Conservation (phyloP, 2,797 vertebrate genomes). For the Karalla daura region DNA sequence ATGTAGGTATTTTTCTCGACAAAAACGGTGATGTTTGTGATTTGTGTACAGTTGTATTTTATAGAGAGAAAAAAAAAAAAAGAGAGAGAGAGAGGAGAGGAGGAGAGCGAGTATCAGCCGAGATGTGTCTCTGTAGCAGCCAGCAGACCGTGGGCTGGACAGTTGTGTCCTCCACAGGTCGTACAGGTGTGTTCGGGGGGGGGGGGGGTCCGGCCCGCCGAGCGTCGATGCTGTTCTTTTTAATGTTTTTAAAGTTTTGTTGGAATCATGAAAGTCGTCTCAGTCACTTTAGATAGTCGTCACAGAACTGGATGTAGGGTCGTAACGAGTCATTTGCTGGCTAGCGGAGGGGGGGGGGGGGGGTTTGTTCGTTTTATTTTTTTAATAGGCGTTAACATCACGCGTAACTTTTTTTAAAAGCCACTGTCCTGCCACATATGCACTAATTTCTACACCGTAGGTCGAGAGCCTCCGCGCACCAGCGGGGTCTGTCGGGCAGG, state of each 20-base stretch:
- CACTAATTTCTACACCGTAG: slow-evolving; percentile 50
- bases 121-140: slow-evolving; percentile 67
- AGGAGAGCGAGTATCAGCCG: slow-evolving; percentile 64
- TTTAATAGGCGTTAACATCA: not conserved
- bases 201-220: too few relatives aligned
- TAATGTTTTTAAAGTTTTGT: slow-evolving; percentile 58
- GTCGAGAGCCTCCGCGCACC: slow-evolving; percentile 20
- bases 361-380: too few relatives aligned
- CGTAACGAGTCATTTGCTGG: slow-evolving; percentile 34
- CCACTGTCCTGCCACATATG: slow-evolving; percentile 54
- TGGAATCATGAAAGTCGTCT: slow-evolving; percentile 64
- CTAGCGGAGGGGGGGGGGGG: not conserved
- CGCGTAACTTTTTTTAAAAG: slow-evolving; percentile 1
- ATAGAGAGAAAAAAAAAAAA: slow-evolving; percentile 59
- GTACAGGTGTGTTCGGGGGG: slow-evolving; percentile 22
- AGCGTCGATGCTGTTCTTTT: too few relatives aligned
- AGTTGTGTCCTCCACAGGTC: slow-evolving; percentile 47
- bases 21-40: slow-evolving; percentile 54
- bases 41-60: slow-evolving; percentile 79
- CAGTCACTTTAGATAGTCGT: slow-evolving; percentile 75
- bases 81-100: too few relatives aligned
- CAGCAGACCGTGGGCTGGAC: slow-evolving; percentile 32
- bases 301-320: slow-evolving; percentile 69
- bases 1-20: slow-evolving; percentile 73
- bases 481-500: slow-evolving; percentile 33